A percentile compares a stretch with the other conserved stretches of the same genome.
These are phyloP conservation scores for Myxocyprinus asiaticus DNA, from an alignment of 2,113 vertebrate genomes.

Conservation along the genomic window DNA sequence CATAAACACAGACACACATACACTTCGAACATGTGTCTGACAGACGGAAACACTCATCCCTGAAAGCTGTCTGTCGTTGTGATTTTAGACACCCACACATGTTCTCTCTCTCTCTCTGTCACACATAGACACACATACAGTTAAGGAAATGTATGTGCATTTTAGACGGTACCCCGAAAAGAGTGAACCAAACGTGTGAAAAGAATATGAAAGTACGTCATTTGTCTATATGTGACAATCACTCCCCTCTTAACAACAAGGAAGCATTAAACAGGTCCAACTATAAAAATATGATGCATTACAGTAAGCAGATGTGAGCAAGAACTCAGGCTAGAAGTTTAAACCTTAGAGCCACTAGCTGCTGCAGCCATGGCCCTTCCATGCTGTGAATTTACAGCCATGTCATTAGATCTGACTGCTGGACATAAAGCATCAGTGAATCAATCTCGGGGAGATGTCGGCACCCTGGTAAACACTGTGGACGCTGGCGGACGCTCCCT, in stretches of 20 bases:
- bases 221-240: background rate
- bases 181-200: background rate
- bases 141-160: constrained; percentile 6
- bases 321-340: background rate
- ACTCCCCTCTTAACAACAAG: background rate
- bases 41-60: constrained; percentile 14
- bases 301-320: background rate
- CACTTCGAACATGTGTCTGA: constrained; percentile 3
- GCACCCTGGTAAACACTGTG: constrained; percentile 57
- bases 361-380: background rate
- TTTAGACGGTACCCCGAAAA: background rate
- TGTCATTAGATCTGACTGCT: constrained; percentile 56
- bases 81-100: constrained; percentile 34
- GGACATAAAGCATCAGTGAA: constrained; percentile 61
- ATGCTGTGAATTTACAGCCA: constrained; percentile 53
- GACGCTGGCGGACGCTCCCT: constrained; percentile 50
- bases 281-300: background rate
- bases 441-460: constrained; percentile 57
- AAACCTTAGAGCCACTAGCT: constrained; percentile 13
- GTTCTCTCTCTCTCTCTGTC: background rate
- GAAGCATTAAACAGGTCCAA: constrained; percentile 19
- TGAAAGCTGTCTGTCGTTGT: constrained; percentile 2
- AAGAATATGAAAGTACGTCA: background rate
- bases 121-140: constrained; percentile 19
- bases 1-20: background rate